Conservation (phyloP, 1,140 invertebrate genomes). For the Cotesia typhae region DNA sequence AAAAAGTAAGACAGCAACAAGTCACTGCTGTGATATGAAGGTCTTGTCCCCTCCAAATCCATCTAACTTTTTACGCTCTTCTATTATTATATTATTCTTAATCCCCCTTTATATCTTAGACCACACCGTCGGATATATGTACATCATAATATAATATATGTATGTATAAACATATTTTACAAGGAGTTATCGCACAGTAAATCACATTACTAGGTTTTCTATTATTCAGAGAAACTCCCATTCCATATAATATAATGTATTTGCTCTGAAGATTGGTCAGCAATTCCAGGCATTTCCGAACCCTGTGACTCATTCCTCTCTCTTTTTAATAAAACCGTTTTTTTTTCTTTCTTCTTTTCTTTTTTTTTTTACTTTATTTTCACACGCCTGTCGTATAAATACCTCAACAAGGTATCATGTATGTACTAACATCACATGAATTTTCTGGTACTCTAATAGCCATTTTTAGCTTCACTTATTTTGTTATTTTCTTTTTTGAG, state of each 20-base stretch:
- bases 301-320: conserved; percentile 26
- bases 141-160: no score
- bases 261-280: conserved; percentile 17
- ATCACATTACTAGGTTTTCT: conserved; percentile 1
- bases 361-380: background rate
- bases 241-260: background rate
- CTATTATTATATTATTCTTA: no score
- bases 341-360: conserved; percentile 13
- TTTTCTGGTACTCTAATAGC: conserved; percentile 12
- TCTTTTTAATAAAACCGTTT: conserved; percentile 11
- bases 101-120: no score
- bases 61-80: no score
- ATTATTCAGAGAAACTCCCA: background rate
- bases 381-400: background rate
- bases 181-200: background rate
- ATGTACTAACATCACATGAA: background rate
- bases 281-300: conserved; percentile 37
- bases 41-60: no score
- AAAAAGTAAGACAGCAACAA: no score
- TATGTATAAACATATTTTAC: background rate
- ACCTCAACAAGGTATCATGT: background rate
- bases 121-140: no score
- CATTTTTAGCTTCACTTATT: conserved; percentile 17
- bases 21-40: no score
- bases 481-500: background rate